Evolutionary conservation across 2,888 invertebrate species (phyloP).

Genomic region (Cordilura impudica): DNA sequence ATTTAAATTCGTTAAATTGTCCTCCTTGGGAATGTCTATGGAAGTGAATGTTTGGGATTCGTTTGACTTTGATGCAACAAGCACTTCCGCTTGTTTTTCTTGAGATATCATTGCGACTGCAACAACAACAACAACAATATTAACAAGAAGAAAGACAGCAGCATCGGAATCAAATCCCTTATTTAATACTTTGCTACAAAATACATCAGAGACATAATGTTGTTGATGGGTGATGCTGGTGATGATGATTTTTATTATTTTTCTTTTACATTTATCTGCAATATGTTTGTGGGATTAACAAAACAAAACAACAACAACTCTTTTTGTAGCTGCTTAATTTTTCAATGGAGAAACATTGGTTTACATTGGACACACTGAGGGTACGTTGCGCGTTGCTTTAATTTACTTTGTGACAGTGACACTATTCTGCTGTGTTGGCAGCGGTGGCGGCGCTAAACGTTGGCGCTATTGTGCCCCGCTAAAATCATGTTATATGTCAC

Average conservation of each 20-base stretch:
- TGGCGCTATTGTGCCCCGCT: constrained; percentile 49
- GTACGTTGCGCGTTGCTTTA: constrained; percentile 1
- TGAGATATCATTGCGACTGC: constrained; percentile 64
- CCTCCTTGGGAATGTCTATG: constrained; percentile 70
- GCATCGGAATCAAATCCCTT: constrained; percentile 52
- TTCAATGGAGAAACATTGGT: constrained; percentile 55
- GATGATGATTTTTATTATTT: constrained; percentile 3
- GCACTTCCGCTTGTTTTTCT: constrained; percentile 62
- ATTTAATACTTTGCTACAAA: constrained; percentile 45
- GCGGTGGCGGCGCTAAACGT: constrained; percentile 55
- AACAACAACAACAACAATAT: background rate
- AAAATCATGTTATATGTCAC: constrained; percentile 60
- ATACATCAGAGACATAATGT: constrained; percentile 42
- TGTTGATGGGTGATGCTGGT: background rate
- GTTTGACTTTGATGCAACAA: constrained; percentile 59
- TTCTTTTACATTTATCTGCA: constrained; percentile 9
- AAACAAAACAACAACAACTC: constrained; percentile 41
- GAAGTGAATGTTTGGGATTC: constrained; percentile 66
- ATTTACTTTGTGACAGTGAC: constrained; percentile 56
- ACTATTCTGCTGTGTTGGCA: constrained; percentile 47
- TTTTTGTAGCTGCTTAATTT: constrained; percentile 20
- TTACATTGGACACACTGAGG: constrained; percentile 52
- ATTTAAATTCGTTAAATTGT: constrained; percentile 61
- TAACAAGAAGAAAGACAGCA: background rate
- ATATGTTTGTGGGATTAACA: background rate